Conservation (phyloP, 2,113 vertebrate genomes). For the Lampris megalopsis region DNA sequence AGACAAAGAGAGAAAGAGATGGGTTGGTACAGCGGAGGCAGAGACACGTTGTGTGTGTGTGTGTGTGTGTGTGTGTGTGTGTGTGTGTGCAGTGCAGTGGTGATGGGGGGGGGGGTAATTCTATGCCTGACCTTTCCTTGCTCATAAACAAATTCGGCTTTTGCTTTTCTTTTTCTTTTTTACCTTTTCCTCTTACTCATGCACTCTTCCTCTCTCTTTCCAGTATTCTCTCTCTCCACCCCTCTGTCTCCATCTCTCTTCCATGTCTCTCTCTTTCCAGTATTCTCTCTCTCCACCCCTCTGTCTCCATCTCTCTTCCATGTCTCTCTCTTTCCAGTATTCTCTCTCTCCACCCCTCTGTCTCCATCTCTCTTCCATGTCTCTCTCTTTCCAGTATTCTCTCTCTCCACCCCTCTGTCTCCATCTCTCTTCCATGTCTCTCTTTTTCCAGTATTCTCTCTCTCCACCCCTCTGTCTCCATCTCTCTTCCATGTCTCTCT, state of each 20-base stretch:
- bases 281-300: background rate
- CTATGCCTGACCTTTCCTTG: constrained; percentile 31
- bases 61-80: no score
- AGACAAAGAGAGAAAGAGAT: constrained; percentile 1
- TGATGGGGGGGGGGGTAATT: constrained; percentile 3
- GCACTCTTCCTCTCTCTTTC: background rate
- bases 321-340: background rate
- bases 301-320: background rate
- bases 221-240: no score
- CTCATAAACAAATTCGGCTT: constrained; percentile 15
- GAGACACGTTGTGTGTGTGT: no score
- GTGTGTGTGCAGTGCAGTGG: no score
- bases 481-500: background rate
- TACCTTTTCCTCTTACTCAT: background rate
- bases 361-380: background rate
- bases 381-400: background rate
- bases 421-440: background rate
- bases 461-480: background rate
- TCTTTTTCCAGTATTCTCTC: background rate
- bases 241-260: background rate
- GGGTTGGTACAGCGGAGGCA: no score
- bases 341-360: background rate
- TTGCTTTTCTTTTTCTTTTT: background rate
- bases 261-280: background rate
- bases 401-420: background rate